Conservation (phyloP, 2,797 vertebrate genomes). For the Taeniopygia guttata region DNA sequence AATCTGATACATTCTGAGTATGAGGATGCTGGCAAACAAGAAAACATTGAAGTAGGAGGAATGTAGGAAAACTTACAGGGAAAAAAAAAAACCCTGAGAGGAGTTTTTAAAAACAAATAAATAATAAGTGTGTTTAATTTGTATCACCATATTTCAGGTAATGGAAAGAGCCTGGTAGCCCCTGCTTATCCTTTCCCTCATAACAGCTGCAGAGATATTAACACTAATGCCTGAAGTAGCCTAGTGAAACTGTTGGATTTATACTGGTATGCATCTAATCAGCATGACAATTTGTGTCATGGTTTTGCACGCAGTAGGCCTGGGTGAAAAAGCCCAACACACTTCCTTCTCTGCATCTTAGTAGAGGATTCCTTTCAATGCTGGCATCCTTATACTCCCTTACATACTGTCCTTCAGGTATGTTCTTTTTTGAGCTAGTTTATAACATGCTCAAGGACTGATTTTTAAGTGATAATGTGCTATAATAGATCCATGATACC, state of each 20-base stretch:
- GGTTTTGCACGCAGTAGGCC: not conserved
- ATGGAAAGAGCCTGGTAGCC: not conserved
- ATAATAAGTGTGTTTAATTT: not conserved
- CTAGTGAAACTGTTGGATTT: not conserved
- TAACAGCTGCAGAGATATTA: not conserved
- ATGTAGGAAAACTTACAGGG: slow-evolving; percentile 23
- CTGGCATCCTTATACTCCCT: not conserved
- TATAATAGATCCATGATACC: not conserved
- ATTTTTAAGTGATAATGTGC: not conserved
- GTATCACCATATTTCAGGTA: not conserved
- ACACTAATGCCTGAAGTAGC: not conserved
- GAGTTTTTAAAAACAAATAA: slow-evolving; percentile 9
- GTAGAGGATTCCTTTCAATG: not conserved
- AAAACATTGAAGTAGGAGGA: not conserved
- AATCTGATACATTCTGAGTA: not conserved
- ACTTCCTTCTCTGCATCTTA: not conserved
- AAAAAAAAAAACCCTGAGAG: not conserved
- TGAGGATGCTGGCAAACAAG: slow-evolving; percentile 2
- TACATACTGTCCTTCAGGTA: not conserved
- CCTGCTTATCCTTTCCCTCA: not conserved
- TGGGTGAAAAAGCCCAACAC: not conserved
- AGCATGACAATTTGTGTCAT: not conserved
- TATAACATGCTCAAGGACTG: not conserved
- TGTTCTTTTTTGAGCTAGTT: not conserved
- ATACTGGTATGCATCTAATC: not conserved